phyloP scores from a whole-genome alignment of 2,113 vertebrate genomes.

The Corynorhinus townsendii region DNA sequence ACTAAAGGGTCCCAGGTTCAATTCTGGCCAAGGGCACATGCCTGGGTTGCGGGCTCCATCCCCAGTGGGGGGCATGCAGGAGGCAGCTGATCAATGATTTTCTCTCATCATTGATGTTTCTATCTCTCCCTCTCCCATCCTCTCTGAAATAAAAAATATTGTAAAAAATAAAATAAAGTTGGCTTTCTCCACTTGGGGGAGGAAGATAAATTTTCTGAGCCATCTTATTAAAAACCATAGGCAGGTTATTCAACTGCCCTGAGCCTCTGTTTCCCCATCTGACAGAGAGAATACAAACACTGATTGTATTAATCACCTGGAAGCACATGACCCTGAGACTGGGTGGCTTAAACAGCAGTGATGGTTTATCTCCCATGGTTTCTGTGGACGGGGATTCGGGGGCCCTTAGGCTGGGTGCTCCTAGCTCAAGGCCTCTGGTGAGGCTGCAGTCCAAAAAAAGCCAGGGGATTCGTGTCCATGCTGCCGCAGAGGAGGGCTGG shows the following conservation, averaged over 20 bases:
- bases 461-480: background rate
- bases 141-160: too few species aligned
- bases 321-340: background rate
- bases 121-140: too few species aligned
- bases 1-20: too few species aligned
- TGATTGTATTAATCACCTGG: background rate
- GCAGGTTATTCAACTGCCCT: background rate
- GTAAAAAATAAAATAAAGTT: too few species aligned
- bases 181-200: too few species aligned
- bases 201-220: too few species aligned
- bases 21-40: too few species aligned
- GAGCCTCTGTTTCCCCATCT: background rate
- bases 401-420: background rate
- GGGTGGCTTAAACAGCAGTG: background rate
- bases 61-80: too few species aligned
- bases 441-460: background rate
- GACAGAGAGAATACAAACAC: background rate
- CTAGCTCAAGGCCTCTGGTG: background rate
- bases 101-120: too few species aligned
- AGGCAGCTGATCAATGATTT: too few species aligned
- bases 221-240: background rate
- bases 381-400: background rate
- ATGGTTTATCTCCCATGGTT: background rate
- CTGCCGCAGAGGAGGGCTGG: background rate
- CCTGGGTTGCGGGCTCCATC: too few species aligned